Evolutionary conservation across 1,140 invertebrate genomes (phyloP).

Genomic region (Drosophila ficusphila): DNA sequence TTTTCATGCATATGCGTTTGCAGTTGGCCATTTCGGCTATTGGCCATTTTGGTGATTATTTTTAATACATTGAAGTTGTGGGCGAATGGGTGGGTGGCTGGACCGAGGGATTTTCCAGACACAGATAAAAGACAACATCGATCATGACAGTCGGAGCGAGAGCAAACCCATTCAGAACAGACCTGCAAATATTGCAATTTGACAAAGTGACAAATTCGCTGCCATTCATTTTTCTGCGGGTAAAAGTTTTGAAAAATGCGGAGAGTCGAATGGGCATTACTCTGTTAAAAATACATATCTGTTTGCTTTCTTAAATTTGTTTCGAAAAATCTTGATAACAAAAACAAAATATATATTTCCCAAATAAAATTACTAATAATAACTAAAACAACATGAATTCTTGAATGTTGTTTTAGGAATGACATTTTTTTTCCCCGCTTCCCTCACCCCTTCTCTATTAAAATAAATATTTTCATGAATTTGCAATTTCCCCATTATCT

Average conservation of each 20-base stretch:
- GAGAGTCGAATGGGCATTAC: background rate
- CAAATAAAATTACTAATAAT: too few species aligned
- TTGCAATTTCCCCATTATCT: background rate
- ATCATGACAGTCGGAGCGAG: constrained; percentile 22
- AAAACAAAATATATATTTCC: too few species aligned
- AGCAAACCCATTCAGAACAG: background rate
- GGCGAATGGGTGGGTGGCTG: background rate
- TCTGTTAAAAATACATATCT: background rate
- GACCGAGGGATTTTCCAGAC: background rate
- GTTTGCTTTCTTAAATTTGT: too few species aligned
- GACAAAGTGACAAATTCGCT: constrained; percentile 61
- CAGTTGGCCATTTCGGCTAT: constrained; percentile 41
- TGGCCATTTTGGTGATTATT: constrained; percentile 49
- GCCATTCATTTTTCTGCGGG: constrained; percentile 35
- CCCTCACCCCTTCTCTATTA: too few species aligned
- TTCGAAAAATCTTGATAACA: too few species aligned
- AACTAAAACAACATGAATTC: too few species aligned
- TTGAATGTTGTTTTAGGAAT: too few species aligned
- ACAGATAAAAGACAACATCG: constrained; percentile 47
- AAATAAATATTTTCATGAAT: background rate
- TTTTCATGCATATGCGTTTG: constrained; percentile 25
- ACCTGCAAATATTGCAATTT: constrained; percentile 37
- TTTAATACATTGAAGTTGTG: constrained; percentile 24
- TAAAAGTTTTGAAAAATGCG: background rate
- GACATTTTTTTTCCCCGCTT: too few species aligned